These are phyloP conservation scores for Cryptoblepharus egeriae DNA, from an alignment of 2,797 vertebrate species.

Conservation along the genomic window DNA sequence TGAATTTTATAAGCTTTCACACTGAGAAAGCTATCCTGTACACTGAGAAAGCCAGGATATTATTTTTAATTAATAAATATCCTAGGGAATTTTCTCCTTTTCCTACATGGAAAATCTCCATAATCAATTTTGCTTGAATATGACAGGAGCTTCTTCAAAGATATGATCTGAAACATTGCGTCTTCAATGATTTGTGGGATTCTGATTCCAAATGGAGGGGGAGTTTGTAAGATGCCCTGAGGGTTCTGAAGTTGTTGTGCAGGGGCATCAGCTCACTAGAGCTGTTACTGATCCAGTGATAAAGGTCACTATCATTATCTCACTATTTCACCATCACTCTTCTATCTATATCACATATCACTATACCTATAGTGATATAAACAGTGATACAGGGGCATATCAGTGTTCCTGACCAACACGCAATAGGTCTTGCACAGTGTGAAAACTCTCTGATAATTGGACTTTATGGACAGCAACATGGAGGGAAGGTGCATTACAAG, in stretches of 20 bases:
- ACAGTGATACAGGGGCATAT: neutral
- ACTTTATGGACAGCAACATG: too few relatives aligned
- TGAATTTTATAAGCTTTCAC: too few relatives aligned
- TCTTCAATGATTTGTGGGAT: slow-evolving; percentile 27
- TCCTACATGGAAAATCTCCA: neutral
- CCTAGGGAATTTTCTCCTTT: slow-evolving; percentile 30
- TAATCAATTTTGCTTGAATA: slow-evolving; percentile 33
- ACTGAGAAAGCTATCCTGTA: too few relatives aligned
- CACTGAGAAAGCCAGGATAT: too few relatives aligned
- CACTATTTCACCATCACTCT: too few relatives aligned
- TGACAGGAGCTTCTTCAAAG: slow-evolving; percentile 22
- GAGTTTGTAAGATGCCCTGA: slow-evolving; percentile 28
- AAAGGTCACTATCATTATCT: too few relatives aligned
- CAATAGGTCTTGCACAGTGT: neutral
- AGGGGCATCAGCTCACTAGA: neutral
- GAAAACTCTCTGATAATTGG: neutral
- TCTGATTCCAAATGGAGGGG: slow-evolving; percentile 47
- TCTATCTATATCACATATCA: too few relatives aligned
- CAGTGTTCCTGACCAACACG: neutral
- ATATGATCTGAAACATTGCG: slow-evolving; percentile 48
- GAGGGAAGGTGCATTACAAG: neutral
- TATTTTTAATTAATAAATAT: neutral
- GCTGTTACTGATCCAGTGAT: too few relatives aligned
- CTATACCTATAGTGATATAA: too few relatives aligned
- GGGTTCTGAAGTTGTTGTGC: neutral